A percentile compares a stretch with the other conserved stretches of the same genome.
These are phyloP conservation scores for Oncorhynchus nerka DNA, from an alignment of 2,113 vertebrate genomes.

Conservation along the genomic window DNA sequence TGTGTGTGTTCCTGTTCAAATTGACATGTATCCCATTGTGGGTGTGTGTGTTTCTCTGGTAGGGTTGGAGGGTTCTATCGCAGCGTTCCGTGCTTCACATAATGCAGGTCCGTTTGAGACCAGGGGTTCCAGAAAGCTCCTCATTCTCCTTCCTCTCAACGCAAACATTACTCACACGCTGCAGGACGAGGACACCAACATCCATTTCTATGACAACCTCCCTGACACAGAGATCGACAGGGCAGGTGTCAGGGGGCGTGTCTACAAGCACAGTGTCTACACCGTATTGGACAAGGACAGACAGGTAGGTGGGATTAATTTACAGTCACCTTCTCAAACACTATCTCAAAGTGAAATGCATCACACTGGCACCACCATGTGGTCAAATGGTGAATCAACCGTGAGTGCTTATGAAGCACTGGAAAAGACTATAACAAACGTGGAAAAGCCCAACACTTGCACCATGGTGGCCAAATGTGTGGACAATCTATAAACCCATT, in stretches of 20 bases:
- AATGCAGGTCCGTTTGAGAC: not conserved
- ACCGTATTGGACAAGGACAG: slow-evolving; percentile 67
- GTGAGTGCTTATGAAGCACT: not conserved
- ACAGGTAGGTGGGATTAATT: slow-evolving; percentile 56
- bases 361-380: slow-evolving; percentile 20
- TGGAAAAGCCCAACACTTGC: slow-evolving; percentile 9
- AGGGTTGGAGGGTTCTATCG: slow-evolving; percentile 58
- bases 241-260: slow-evolving; percentile 76
- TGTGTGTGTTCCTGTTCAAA: too few relatives aligned
- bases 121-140: slow-evolving; percentile 69
- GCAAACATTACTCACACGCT: slow-evolving; percentile 74
- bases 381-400: not conserved
- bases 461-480: slow-evolving; percentile 38
- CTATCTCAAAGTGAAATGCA: not conserved
- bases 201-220: slow-evolving; percentile 76
- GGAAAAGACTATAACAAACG: too few relatives aligned
- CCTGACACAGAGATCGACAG: slow-evolving; percentile 67
- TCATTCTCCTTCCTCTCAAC: slow-evolving; percentile 82
- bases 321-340: not conserved
- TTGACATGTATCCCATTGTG: not conserved
- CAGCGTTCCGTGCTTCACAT: slow-evolving; percentile 29
- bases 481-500: not conserved
- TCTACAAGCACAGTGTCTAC: slow-evolving; percentile 85
- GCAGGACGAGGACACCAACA: slow-evolving; percentile 75
- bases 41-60: not conserved